A percentile compares a stretch with the other conserved stretches of the same genome.
phyloP scores from a whole-genome alignment of 2,797 vertebrate genomes.

The Fratercula arctica region DNA sequence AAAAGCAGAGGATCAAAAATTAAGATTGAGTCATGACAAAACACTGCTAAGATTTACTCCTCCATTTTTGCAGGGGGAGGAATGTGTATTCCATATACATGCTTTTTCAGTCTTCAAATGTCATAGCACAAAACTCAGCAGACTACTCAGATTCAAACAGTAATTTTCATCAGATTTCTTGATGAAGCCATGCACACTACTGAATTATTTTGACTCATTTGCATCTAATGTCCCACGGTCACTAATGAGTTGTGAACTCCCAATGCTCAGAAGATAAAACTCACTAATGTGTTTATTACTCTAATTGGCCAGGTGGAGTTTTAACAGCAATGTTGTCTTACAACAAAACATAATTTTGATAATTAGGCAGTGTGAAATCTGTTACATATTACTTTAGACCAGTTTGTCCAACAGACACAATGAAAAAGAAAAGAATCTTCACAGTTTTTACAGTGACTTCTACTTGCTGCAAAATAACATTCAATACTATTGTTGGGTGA shows the following conservation, averaged over 20 bases:
- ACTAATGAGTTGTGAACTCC: neutral
- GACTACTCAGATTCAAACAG: neutral
- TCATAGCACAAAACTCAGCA: neutral
- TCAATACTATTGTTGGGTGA: neutral
- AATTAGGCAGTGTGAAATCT: neutral
- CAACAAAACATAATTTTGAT: neutral
- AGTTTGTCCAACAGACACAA: neutral
- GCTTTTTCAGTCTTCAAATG: conserved; percentile 34
- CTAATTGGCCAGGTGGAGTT: neutral
- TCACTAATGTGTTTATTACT: neutral
- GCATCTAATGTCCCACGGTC: neutral
- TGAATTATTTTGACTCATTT: conserved; percentile 1
- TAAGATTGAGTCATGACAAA: conserved; percentile 57
- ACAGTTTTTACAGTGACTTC: neutral
- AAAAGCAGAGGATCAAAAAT: conserved; percentile 32
- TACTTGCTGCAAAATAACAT: neutral
- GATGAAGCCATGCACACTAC: neutral
- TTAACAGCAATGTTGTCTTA: neutral
- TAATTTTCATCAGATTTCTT: neutral
- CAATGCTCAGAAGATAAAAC: neutral
- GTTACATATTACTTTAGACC: neutral
- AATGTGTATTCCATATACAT: neutral
- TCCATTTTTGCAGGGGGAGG: neutral
- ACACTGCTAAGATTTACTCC: conserved; percentile 44
- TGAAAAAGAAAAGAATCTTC: neutral